phyloP scores from a whole-genome alignment of 2,113 vertebrate species.

The Misgurnus mizolepis region DNA sequence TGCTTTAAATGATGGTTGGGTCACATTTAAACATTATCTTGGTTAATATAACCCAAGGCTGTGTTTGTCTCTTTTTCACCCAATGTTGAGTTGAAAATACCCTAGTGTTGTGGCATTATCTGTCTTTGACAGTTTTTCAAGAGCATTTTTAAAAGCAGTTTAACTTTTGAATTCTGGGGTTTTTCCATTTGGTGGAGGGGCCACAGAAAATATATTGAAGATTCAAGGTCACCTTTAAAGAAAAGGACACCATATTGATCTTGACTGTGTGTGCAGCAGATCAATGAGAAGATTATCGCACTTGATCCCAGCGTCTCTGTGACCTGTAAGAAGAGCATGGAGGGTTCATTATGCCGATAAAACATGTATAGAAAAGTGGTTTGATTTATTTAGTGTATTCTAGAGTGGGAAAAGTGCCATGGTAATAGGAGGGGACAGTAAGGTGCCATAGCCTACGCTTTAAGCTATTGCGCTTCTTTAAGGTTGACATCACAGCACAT shows the following conservation, averaged over 20 bases:
- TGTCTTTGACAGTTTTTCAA: not conserved
- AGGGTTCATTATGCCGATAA: not conserved
- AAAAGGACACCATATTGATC: slow-evolving; percentile 39
- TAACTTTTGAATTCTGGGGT: not conserved
- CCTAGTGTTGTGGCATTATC: no score
- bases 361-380: not conserved
- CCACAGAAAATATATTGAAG: not conserved
- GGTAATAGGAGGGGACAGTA: not conserved
- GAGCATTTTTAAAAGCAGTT: not conserved
- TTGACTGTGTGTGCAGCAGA: not conserved
- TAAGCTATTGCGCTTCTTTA: not conserved
- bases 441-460: not conserved
- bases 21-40: no score
- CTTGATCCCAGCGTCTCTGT: slow-evolving; percentile 31
- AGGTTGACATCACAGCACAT: not conserved
- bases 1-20: no score
- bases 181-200: not conserved
- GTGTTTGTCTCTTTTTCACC: no score
- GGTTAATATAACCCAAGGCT: no score
- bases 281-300: slow-evolving; percentile 38
- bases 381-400: slow-evolving; percentile 24
- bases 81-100: no score
- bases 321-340: slow-evolving; percentile 23
- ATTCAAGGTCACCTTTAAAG: slow-evolving; percentile 25
- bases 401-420: not conserved